Conservation (phyloP, 2,888 invertebrate genomes). For the Anarsia innoxiella region DNA sequence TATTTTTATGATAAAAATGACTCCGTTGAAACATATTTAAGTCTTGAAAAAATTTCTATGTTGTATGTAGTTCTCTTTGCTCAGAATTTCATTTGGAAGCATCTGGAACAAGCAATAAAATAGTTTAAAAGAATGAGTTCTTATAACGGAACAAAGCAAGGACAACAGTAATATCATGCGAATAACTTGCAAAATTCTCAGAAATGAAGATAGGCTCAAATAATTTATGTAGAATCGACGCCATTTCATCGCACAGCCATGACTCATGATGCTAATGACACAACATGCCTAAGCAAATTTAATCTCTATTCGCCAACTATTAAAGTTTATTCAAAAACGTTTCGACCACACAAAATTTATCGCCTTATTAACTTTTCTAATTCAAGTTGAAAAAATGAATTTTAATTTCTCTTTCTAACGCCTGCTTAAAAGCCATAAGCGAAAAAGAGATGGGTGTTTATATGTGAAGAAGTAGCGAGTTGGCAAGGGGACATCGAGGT, state of each 20-base stretch:
- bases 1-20: too few relatives aligned
- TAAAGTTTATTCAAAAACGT: conserved; percentile 29
- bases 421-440: conserved; percentile 25
- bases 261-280: conserved; percentile 18
- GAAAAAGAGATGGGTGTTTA: conserved; percentile 41
- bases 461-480: conserved; percentile 31
- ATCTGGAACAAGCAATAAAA: neutral
- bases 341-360: conserved; percentile 34
- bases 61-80: neutral
- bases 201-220: conserved; percentile 27
- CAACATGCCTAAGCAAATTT: conserved; percentile 17
- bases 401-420: conserved; percentile 38
- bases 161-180: neutral
- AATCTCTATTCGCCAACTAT: conserved; percentile 23
- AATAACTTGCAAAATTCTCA: neutral
- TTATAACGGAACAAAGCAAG: neutral
- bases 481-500: conserved; percentile 56
- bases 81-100: neutral
- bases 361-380: conserved; percentile 35
- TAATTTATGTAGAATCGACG: conserved; percentile 35
- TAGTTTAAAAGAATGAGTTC: neutral
- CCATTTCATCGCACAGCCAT: conserved; percentile 41
- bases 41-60: neutral
- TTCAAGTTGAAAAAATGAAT: conserved; percentile 33
- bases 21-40: too few relatives aligned